Evolutionary conservation across 2,797 vertebrate genomes (phyloP).

Genomic region (Pangasius larnaudii): DNA sequence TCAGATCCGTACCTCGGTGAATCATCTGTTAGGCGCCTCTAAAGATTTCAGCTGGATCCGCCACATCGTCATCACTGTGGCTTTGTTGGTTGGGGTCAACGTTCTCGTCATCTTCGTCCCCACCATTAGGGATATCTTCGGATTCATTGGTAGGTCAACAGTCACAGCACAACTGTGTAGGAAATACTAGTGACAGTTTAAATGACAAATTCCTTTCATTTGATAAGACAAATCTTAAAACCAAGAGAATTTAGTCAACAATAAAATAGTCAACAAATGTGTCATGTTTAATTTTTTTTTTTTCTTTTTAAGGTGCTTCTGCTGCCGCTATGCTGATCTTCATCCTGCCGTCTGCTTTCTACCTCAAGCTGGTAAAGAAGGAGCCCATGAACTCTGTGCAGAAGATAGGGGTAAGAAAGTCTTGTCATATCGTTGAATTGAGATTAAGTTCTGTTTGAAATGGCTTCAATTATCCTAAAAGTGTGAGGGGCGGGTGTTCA

Average conservation of each 20-base stretch:
- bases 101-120: constrained; percentile 92
- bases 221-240: background rate
- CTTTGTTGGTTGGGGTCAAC: constrained; percentile 83
- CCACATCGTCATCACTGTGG: constrained; percentile 83
- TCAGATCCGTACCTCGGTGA: constrained; percentile 93
- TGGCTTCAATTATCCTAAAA: background rate
- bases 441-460: background rate
- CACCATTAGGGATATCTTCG: constrained; percentile 93
- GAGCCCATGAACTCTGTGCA: constrained; percentile 91
- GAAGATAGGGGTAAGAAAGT: constrained; percentile 91
- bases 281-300: background rate
- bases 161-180: background rate
- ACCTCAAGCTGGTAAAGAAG: constrained; percentile 96
- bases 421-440: background rate
- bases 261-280: background rate
- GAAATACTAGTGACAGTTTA: too few species aligned
- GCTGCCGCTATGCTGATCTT: constrained; percentile 97
- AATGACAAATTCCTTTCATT: background rate
- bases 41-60: constrained; percentile 92
- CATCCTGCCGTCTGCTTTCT: constrained; percentile 97
- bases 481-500: background rate
- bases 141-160: constrained; percentile 87
- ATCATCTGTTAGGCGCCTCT: constrained; percentile 83
- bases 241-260: background rate
- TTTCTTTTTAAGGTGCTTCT: constrained; percentile 79